These are phyloP conservation scores for Leptinotarsa texana DNA, from an alignment of 1,140 invertebrate genomes.

Conservation along the genomic window DNA sequence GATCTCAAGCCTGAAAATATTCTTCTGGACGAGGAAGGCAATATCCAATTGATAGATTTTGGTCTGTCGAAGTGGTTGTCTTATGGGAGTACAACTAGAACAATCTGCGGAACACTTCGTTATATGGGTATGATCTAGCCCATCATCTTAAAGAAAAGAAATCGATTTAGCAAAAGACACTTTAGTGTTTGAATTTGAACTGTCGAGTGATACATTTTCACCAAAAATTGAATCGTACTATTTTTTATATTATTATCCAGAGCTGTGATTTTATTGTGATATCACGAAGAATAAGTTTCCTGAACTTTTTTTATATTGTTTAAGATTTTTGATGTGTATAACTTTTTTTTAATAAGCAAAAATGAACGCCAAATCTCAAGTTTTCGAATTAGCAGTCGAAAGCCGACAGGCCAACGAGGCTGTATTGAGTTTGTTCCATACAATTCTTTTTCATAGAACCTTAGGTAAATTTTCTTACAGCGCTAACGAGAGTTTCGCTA, in stretches of 20 bases:
- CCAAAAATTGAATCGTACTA: conserved; percentile 17
- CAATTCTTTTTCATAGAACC: conserved; percentile 90
- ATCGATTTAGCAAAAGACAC: conserved; percentile 24
- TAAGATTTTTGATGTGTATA: conserved; percentile 7
- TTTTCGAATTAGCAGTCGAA: conserved; percentile 88
- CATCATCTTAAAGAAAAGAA: conserved; percentile 26
- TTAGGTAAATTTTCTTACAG: conserved; percentile 95
- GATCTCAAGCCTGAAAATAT: conserved; percentile 92
- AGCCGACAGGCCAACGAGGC: conserved; percentile 94
- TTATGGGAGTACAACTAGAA: conserved; percentile 73
- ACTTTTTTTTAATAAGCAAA: conserved; percentile 34
- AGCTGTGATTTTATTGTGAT: conserved; percentile 43
- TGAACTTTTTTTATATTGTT: conserved; percentile 29
- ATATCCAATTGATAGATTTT: conserved; percentile 87
- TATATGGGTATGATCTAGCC: conserved; percentile 78
- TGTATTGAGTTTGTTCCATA: conserved; percentile 92
- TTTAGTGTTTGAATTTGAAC: conserved; percentile 21
- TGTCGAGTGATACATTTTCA: conserved; percentile 33
- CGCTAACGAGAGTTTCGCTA: conserved; percentile 90
- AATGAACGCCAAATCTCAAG: conserved; percentile 89
- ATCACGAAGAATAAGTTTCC: conserved; percentile 30
- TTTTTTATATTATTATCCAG: conserved; percentile 14
- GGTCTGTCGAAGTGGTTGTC: conserved; percentile 91
- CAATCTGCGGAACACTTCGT: conserved; percentile 87
- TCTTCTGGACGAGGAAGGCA: conserved; percentile 76